phyloP scores from a whole-genome alignment of 2,113 vertebrate species.

The Phaethon lepturus region DNA sequence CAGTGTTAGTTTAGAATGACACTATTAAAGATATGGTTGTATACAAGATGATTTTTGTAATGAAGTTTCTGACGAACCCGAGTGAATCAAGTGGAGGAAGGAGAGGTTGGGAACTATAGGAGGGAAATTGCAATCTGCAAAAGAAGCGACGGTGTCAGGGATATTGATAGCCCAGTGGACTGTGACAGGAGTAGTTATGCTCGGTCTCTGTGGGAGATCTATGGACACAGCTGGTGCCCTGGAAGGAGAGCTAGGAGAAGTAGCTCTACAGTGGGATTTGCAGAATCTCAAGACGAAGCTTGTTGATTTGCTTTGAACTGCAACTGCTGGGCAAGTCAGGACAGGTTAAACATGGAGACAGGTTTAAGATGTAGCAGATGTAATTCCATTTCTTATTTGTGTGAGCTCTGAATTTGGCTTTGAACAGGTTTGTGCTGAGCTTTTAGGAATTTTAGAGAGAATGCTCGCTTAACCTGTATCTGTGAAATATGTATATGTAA shows the following conservation, averaged over 20 bases:
- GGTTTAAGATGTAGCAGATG: not conserved
- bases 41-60: not conserved
- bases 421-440: not conserved
- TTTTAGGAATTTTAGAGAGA: not conserved
- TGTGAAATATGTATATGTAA: not conserved
- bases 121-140: constrained; percentile 14
- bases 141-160: constrained; percentile 8
- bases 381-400: not conserved
- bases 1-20: not conserved
- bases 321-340: not conserved
- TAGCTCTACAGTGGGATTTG: not conserved
- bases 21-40: not conserved
- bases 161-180: constrained; percentile 20
- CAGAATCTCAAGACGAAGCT: not conserved
- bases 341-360: not conserved
- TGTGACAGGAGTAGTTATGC: constrained; percentile 38
- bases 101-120: not conserved
- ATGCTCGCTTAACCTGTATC: not conserved
- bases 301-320: not conserved
- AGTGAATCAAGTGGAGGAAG: not conserved
- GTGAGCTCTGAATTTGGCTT: not conserved
- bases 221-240: constrained; percentile 20
- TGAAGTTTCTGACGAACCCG: not conserved
- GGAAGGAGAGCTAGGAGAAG: not conserved
- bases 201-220: constrained; percentile 8